Conservation (phyloP, 2,797 vertebrate genomes). For the Acanthurus leucopareius region DNA sequence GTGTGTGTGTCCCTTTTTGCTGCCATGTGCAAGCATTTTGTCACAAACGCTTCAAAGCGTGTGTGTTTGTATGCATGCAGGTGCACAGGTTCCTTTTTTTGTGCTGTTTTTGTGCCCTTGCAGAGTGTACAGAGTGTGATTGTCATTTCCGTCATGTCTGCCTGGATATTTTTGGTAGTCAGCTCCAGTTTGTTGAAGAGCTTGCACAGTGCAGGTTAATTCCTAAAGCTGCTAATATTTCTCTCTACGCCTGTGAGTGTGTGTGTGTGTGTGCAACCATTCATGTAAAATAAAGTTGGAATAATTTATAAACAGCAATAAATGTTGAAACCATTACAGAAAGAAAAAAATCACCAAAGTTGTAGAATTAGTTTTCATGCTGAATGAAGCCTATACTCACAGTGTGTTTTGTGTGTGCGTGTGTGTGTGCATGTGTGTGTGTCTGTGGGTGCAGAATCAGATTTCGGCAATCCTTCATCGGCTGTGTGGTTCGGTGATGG, state of each 20-base stretch:
- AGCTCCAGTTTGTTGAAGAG: constrained; percentile 64
- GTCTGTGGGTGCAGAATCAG: constrained; percentile 32
- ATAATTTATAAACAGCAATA: constrained; percentile 36
- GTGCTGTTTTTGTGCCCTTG: constrained; percentile 56
- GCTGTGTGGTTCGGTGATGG: constrained; percentile 65
- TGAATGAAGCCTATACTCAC: constrained; percentile 18
- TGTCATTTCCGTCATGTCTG: constrained; percentile 76
- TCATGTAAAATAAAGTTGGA: constrained; percentile 36
- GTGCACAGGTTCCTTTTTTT: constrained; percentile 50
- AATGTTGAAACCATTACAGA: constrained; percentile 28
- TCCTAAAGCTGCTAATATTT: constrained; percentile 65
- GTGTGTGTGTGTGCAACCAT: constrained; percentile 31
- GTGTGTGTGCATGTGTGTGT: constrained; percentile 26
- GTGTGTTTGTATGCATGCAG: neutral
- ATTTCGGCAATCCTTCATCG: constrained; percentile 41
- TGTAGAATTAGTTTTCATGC: constrained; percentile 34
- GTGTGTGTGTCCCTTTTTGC: no score
- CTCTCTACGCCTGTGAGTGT: constrained; percentile 17
- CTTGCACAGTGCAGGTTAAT: constrained; percentile 69
- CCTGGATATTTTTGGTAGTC: constrained; percentile 68
- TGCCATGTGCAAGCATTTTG: constrained; percentile 8
- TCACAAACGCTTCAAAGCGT: neutral
- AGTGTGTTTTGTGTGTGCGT: constrained; percentile 20
- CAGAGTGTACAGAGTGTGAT: constrained; percentile 56
- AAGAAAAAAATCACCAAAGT: constrained; percentile 25